Evolutionary conservation across 2,797 vertebrate genomes (phyloP).

Genomic region (Ispidina lecontei): DNA sequence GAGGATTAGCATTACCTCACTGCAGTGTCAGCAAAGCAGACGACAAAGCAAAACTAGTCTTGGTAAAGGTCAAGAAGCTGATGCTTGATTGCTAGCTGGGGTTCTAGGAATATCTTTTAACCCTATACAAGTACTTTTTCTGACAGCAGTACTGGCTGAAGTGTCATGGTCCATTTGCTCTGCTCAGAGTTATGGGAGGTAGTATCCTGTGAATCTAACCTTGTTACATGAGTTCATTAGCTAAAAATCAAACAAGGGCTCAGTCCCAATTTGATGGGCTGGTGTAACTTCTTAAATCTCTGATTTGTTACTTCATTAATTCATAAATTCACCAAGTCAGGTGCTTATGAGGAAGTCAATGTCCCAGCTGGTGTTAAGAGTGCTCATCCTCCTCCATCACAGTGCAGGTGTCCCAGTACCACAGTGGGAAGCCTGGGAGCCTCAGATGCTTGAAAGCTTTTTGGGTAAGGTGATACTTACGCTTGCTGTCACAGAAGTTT

Average conservation of each 20-base stretch:
- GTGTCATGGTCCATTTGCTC: background rate
- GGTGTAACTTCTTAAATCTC: background rate
- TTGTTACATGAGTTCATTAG: background rate
- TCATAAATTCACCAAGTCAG: background rate
- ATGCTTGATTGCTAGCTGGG: background rate
- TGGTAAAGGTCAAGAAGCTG: background rate
- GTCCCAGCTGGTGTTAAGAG: background rate
- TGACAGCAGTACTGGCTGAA: background rate
- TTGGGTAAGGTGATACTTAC: background rate
- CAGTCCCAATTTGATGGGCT: background rate
- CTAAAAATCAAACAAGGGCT: background rate
- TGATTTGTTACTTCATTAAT: background rate
- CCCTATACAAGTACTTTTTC: background rate
- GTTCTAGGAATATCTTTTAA: background rate
- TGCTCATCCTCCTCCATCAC: accelerated
- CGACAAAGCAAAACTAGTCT: background rate
- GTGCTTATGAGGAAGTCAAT: background rate
- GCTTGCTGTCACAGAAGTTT: background rate
- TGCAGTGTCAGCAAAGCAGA: background rate
- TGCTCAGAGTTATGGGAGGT: background rate
- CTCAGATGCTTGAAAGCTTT: background rate
- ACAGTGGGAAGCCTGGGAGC: background rate
- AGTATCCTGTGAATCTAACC: background rate
- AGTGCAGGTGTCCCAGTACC: background rate
- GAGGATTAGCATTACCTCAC: background rate